Conservation (phyloP, 2,797 vertebrate species). For the Lycodopsis pacificus region DNA sequence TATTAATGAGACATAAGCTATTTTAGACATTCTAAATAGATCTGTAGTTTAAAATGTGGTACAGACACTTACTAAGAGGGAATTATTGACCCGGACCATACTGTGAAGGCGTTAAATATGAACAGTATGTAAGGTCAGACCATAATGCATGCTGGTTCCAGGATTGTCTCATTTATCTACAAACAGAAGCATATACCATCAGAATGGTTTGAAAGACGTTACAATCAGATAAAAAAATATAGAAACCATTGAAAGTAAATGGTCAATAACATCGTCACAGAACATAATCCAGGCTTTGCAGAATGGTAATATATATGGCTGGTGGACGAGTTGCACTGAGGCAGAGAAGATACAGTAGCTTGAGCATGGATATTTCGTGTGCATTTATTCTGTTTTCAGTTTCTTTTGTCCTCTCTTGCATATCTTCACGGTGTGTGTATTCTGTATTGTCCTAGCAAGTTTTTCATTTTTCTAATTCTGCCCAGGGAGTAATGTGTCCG, state of each 20-base stretch:
- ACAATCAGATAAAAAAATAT: conserved; percentile 18
- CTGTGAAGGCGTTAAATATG: too few species aligned
- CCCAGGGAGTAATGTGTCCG: conserved; percentile 13
- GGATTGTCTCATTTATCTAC: conserved; percentile 1
- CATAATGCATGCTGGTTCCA: neutral
- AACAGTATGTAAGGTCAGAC: neutral
- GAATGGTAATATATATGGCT: conserved; percentile 46
- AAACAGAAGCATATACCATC: conserved; percentile 10
- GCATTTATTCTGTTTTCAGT: conserved; percentile 53
- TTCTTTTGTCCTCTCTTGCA: conserved; percentile 63
- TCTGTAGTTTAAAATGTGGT: too few species aligned
- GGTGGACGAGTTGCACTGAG: conserved; percentile 45
- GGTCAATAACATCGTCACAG: conserved; percentile 22
- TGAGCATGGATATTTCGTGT: conserved; percentile 36
- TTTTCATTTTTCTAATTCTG: conserved; percentile 54
- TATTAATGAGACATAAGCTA: too few species aligned
- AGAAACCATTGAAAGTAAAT: conserved; percentile 7
- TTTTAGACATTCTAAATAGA: too few species aligned
- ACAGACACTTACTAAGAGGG: too few species aligned
- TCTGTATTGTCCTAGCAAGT: conserved; percentile 15
- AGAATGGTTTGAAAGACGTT: conserved; percentile 1
- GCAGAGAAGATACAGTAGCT: conserved; percentile 45
- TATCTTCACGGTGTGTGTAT: conserved; percentile 39
- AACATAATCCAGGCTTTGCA: conserved; percentile 45
- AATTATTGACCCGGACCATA: too few species aligned